phyloP scores from a whole-genome alignment of 2,113 vertebrate species.

The Microtus montanus region DNA sequence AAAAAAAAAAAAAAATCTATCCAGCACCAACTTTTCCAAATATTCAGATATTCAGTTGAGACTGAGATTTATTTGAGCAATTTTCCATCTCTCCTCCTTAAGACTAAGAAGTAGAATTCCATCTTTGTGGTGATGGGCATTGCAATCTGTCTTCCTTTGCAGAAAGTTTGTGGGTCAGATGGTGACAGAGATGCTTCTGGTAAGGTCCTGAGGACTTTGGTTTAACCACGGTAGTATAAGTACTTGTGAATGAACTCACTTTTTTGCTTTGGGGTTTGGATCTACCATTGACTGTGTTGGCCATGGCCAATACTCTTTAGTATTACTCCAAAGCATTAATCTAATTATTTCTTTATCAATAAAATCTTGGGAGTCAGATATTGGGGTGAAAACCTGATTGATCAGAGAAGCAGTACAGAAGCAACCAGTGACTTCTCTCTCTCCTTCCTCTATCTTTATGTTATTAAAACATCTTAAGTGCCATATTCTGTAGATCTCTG shows the following conservation, averaged over 20 bases:
- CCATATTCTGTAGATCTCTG: too few species aligned
- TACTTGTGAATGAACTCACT: not conserved
- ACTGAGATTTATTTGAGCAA: not conserved
- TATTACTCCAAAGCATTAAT: not conserved
- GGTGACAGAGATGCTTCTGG: not conserved
- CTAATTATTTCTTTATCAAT: not conserved
- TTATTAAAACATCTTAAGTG: too few species aligned
- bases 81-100: not conserved
- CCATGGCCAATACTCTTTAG: not conserved
- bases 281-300: not conserved
- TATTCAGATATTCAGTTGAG: not conserved
- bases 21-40: not conserved
- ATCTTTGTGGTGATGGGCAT: not conserved
- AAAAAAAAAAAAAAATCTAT: not conserved
- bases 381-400: not conserved
- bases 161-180: not conserved
- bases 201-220: not conserved
- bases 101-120: not conserved
- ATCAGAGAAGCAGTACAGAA: too few species aligned
- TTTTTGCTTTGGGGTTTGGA: not conserved
- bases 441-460: too few species aligned
- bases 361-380: not conserved
- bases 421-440: too few species aligned
- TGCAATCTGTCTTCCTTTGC: not conserved
- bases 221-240: not conserved